Evolutionary conservation across 2,113 vertebrate species (phyloP), one percentile per base, ranked within the genome.

Genomic region (Leptobrachium leishanense): DNA sequence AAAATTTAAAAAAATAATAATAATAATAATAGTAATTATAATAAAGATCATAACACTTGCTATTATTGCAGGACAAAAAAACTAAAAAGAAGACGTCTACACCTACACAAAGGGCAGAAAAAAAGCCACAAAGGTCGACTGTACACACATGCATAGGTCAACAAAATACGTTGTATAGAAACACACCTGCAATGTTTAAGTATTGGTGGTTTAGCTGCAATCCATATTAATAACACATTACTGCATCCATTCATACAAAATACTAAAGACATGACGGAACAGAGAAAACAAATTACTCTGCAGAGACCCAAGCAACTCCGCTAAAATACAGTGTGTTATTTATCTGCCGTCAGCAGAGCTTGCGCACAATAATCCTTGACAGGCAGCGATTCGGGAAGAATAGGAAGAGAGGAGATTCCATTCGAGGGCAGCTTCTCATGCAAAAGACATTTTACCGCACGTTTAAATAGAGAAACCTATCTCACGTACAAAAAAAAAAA

Each of bases 231-330:
- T 81, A 5, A 13, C 62, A 46, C 74, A 31, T 63, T 68, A 67
- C 84, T 86, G 54, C 57, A 85, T 83, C 85, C 83, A 75, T 84
- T 88, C 85, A 71, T 62, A 91, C 85, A 77, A 83, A 89, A 89
- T 86, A 50, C 46, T 50, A 50, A 50, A 50, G 46, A 50, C 46
- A 50, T 50, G 46, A 8, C 46, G 46, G 46, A 8, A 50, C 8
- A 8, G 46, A 50, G 87, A 85, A 90, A 90, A 89, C 85, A 87
- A 90, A 90, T 88, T 70, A 85, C 83, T 87, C 82, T 86, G 82
- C 40, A 64, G 85, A 88, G 86, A 88, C 86, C 84, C 81, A 62
- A 43, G 77, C 81, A 82, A 85, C 84, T 88, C 87, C 63, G 83
- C 84, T 90, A 85, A 87, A 90, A 88, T 55, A 82, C 82, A 59